Evolutionary conservation across 1,140 invertebrate species (phyloP).

Genomic region (Whitmania pigra): DNA sequence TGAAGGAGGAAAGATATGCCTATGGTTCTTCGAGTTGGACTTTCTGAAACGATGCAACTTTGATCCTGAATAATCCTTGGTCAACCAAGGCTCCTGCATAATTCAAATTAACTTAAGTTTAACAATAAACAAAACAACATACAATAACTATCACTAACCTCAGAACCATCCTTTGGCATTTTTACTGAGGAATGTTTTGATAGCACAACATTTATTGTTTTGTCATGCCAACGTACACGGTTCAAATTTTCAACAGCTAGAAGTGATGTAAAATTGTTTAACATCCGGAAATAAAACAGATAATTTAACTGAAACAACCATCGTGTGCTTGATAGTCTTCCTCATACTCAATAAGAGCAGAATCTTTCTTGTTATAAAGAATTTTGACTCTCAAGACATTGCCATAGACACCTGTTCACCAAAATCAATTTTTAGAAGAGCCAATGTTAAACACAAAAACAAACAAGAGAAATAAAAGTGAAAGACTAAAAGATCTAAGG

Average conservation of each 20-base stretch:
- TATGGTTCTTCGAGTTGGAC: slow-evolving; percentile 97
- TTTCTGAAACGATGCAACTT: slow-evolving; percentile 96
- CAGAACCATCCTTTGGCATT: slow-evolving; percentile 88
- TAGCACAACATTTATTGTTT: slow-evolving; percentile 86
- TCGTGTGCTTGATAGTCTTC: slow-evolving; percentile 44
- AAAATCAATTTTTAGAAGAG: background rate
- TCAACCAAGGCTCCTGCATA: slow-evolving; percentile 74
- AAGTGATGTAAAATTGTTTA: background rate
- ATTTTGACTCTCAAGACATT: slow-evolving; percentile 97
- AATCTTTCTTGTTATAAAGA: slow-evolving; percentile 97
- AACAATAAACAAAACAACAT: background rate
- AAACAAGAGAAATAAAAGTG: no score
- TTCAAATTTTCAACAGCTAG: slow-evolving; percentile 11
- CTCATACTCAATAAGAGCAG: slow-evolving; percentile 88
- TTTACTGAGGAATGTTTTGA: slow-evolving; percentile 96
- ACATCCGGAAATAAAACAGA: background rate
- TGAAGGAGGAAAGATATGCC: slow-evolving; percentile 98
- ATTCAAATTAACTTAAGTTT: background rate
- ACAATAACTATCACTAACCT: background rate
- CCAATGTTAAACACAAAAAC: no score
- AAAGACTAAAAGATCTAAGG: no score
- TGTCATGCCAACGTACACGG: slow-evolving; percentile 47
- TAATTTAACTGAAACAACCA: slow-evolving; percentile 29
- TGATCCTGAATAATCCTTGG: slow-evolving; percentile 92
- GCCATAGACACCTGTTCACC: slow-evolving; percentile 53